Evolutionary conservation across 2,113 vertebrate genomes (phyloP).

Genomic region (Rattus rattus): DNA sequence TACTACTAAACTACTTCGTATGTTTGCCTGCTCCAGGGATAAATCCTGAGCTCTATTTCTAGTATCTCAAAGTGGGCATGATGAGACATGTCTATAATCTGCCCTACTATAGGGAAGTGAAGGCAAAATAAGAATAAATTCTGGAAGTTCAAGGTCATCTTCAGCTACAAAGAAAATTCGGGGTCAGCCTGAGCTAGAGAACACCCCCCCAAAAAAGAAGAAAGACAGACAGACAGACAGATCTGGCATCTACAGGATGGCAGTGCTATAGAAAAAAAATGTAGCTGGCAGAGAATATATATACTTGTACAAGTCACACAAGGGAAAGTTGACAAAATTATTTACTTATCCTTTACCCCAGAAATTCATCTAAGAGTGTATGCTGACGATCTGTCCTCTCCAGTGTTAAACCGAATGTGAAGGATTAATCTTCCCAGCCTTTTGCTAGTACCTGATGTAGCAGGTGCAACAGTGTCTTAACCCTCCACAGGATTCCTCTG

Average conservation of each 20-base stretch:
- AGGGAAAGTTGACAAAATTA: background rate
- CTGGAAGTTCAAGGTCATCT: background rate
- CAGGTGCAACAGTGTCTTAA: background rate
- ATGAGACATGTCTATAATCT: background rate
- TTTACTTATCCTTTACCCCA: constrained; percentile 13
- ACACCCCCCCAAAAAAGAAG: background rate
- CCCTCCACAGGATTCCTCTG: background rate
- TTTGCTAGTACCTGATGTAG: background rate
- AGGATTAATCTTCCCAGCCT: background rate
- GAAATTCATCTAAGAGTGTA: constrained; percentile 29
- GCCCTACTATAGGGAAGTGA: background rate
- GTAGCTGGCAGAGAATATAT: background rate
- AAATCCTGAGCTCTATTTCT: background rate
- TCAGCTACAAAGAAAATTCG: background rate
- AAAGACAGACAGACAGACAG: background rate
- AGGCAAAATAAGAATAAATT: background rate
- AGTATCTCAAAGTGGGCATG: background rate
- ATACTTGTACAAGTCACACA: background rate
- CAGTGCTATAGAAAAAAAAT: constrained; percentile 32
- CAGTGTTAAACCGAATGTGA: background rate
- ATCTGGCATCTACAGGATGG: background rate
- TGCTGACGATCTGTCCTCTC: background rate
- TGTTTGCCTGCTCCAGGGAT: background rate
- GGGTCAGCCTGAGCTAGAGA: background rate
- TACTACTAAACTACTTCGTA: background rate